Evolutionary conservation across 35 echinoderm and acorn worm species (phyloP).

Genomic region (Apostichopus japonicus): DNA sequence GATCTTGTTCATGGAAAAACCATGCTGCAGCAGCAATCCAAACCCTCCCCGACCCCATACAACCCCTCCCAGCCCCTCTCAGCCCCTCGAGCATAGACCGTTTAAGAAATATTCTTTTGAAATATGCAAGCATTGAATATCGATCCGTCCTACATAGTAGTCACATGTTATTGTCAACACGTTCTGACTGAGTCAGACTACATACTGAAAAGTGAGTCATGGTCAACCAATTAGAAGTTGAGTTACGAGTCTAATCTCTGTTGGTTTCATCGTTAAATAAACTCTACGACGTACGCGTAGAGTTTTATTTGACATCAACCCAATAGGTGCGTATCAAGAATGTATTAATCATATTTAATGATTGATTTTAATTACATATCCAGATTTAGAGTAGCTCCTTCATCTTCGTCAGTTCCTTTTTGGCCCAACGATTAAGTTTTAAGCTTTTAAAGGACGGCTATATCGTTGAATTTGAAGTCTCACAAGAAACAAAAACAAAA

Average conservation of each 20-base stretch:
- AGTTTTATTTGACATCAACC: background rate
- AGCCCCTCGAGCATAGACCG: no score
- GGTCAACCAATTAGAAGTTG: background rate
- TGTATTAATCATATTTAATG: background rate
- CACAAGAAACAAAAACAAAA: no score
- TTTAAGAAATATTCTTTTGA: no score
- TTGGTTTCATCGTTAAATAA: background rate
- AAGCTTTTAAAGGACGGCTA: background rate
- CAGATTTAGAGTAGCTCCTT: background rate
- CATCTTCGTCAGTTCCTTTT: background rate
- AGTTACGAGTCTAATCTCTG: background rate
- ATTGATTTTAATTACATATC: background rate
- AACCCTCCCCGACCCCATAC: no score
- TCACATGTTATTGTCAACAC: no score
- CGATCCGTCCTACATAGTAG: no score
- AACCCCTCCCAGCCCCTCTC: no score
- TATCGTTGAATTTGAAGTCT: background rate
- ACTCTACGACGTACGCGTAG: background rate
- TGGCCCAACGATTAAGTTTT: background rate
- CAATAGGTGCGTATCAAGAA: background rate
- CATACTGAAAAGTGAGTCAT: background rate
- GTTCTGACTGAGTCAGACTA: no score
- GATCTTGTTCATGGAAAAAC: no score
- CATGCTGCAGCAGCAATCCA: no score
- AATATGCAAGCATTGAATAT: no score